These are phyloP conservation scores for Melieria crassipennis DNA, from an alignment of 2,888 invertebrate genomes.

Conservation along the genomic window DNA sequence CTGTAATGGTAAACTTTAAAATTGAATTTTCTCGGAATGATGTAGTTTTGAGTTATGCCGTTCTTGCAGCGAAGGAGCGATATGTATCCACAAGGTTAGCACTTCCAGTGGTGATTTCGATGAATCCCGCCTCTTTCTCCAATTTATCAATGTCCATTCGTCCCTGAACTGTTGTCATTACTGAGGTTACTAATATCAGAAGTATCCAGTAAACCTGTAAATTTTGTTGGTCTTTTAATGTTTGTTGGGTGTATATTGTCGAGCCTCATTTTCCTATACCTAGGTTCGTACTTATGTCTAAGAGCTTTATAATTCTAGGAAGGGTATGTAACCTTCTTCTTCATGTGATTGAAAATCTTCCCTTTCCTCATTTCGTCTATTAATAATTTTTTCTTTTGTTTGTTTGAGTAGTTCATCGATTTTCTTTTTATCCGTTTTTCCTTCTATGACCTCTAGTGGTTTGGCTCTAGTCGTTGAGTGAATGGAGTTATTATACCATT, in stretches of 20 bases:
- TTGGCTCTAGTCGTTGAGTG: conserved; percentile 29
- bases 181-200: background rate
- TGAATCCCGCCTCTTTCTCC: conserved; percentile 6
- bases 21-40: no score
- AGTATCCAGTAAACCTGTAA: background rate
- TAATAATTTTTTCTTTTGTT: conserved; percentile 12
- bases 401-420: background rate
- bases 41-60: no score
- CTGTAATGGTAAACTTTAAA: no score
- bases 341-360: conserved; percentile 26
- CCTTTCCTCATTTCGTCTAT: conserved; percentile 21
- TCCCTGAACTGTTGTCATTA: background rate
- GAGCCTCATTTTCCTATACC: conserved; percentile 24
- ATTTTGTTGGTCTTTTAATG: conserved; percentile 17
- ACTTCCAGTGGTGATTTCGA: background rate
- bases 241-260: conserved; percentile 4
- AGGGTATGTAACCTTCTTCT: conserved; percentile 29
- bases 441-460: conserved; percentile 17
- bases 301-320: conserved; percentile 35
- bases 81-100: background rate
- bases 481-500: conserved; percentile 36
- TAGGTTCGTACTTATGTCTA: conserved; percentile 39
- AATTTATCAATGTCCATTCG: background rate
- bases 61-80: no score
- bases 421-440: background rate